Base-by-base conservation (phyloP, 2,113 vertebrate species). In the Rhombomys opimus region DNA sequence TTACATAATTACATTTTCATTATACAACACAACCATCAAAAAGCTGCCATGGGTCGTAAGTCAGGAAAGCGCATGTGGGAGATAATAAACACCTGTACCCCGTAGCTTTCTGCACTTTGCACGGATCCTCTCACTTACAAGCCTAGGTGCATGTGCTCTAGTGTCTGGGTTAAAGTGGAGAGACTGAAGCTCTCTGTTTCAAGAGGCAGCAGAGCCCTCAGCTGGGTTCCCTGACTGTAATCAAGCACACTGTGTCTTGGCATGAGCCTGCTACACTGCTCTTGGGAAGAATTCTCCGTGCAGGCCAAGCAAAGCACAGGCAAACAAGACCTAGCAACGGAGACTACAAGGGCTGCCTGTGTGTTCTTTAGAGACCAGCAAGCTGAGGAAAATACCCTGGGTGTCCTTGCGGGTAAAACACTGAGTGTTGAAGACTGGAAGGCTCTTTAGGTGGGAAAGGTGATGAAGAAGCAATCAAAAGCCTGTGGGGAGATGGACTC, bases 1-100 rank as follows among this genome's bases (percentile, higher is more conserved):
- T 90, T 97, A 82, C 22, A 82, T 82, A 95, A 95, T 96, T 95
- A 94, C 54, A 90, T 61, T 96, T 91, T 95, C 91, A 96, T 94
- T 96, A 95, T 87, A 86, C 78, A 94, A 35, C 86, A 91, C 92
- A 92, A 59, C 86, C 52, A 67, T 86, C 84, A 89, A 89, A 89
- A 41, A 25, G 54, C 88, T 94, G 81, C 89, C 4, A 11, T 1
- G n/a, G 77, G n/a, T 95, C 81, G n/a, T 68, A 68, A 87, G 63
- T 20, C 85, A 89, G 35, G 35, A 41, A 59, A 41, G 10, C 18
- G 25, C 3, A 35, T 0, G 2, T 8, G 90, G 91, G 35, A 57
- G 54, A 38, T 35, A 72, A 68, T 65, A 88, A 92, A 87, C 15
- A 86, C 90, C 85, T 81, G 22, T 3, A 35, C 41, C 63, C 81